Percentiles rank a stretch among this genome's conserved stretches.
phyloP scores from a whole-genome alignment of 30 jellyfish, hydroid and myxozoan species.

The Aurelia aurita region DNA sequence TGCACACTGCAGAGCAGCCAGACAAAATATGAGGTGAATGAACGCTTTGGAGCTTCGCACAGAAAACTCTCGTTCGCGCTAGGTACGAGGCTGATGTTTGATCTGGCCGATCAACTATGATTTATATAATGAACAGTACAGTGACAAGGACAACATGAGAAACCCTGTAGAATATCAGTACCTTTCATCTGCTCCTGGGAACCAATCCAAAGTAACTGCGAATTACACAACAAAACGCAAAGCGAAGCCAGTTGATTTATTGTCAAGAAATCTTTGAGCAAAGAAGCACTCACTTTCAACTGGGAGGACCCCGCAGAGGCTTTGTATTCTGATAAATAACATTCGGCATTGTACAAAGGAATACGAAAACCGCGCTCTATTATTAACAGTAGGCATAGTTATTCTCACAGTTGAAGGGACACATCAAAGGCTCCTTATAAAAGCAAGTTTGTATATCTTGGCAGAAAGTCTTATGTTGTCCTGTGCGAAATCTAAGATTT shows the following conservation, averaged over 20 bases:
- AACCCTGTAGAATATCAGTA: no score
- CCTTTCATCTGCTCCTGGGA: not conserved
- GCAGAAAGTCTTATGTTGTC: constrained; percentile 14
- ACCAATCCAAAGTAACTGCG: not conserved
- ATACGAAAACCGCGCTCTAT: constrained; percentile 18
- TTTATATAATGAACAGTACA: no score
- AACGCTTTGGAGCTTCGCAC: no score
- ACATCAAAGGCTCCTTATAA: constrained; percentile 29
- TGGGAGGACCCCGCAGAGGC: constrained; percentile 4
- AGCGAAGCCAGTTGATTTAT: not conserved
- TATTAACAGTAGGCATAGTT: not conserved
- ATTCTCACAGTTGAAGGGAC: constrained; percentile 38
- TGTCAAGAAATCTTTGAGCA: not conserved
- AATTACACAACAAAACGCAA: not conserved
- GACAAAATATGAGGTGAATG: no score
- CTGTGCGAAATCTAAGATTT: not conserved
- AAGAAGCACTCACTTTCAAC: not conserved
- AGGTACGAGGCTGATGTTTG: no score
- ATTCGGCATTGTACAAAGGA: constrained; percentile 28
- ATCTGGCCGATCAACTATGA: no score
- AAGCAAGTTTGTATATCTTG: constrained; percentile 56
- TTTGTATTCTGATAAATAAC: constrained; percentile 6
- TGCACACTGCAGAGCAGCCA: no score
- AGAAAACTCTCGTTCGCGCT: no score
- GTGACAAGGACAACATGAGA: no score